phyloP scores from a whole-genome alignment of 2,888 invertebrate genomes.

The Ophioninae sp. region DNA sequence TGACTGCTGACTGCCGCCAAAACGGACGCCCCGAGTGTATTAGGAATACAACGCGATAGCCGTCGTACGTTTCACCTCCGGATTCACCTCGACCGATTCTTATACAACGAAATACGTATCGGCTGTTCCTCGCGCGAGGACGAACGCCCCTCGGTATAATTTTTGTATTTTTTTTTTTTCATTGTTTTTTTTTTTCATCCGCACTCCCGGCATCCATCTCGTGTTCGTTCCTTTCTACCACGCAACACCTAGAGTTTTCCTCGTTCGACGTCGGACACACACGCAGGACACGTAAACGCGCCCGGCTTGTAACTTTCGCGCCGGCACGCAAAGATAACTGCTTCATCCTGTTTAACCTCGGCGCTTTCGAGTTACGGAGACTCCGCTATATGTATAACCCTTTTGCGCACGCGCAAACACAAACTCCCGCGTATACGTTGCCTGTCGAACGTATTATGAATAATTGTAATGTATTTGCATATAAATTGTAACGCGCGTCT shows the following conservation, averaged over 20 bases:
- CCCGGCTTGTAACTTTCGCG: constrained; percentile 6
- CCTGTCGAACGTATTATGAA: constrained; percentile 22
- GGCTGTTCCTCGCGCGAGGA: constrained; percentile 17
- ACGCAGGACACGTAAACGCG: too few species aligned
- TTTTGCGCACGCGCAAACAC: background rate
- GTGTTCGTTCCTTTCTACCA: constrained; percentile 25
- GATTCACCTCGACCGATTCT: constrained; percentile 5
- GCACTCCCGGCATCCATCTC: constrained; percentile 26
- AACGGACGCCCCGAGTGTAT: constrained; percentile 55
- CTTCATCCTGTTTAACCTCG: constrained; percentile 73
- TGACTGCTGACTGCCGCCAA: constrained; percentile 52
- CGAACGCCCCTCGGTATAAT: constrained; percentile 51
- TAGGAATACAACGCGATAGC: constrained; percentile 55
- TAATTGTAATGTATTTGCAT: constrained; percentile 27
- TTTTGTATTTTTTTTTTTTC: constrained; percentile 49
- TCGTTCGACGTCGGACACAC: constrained; percentile 29
- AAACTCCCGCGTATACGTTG: background rate
- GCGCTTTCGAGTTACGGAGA: constrained; percentile 32
- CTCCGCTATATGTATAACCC: background rate
- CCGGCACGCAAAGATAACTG: constrained; percentile 72
- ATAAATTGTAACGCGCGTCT: constrained; percentile 1
- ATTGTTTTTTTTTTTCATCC: too few species aligned
- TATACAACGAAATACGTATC: background rate
- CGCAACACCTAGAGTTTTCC: too few species aligned
- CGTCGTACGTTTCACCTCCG: constrained; percentile 50